These are phyloP conservation scores for Drosophila baimaii DNA, from an alignment of 1,140 invertebrate species.

Conservation along the genomic window DNA sequence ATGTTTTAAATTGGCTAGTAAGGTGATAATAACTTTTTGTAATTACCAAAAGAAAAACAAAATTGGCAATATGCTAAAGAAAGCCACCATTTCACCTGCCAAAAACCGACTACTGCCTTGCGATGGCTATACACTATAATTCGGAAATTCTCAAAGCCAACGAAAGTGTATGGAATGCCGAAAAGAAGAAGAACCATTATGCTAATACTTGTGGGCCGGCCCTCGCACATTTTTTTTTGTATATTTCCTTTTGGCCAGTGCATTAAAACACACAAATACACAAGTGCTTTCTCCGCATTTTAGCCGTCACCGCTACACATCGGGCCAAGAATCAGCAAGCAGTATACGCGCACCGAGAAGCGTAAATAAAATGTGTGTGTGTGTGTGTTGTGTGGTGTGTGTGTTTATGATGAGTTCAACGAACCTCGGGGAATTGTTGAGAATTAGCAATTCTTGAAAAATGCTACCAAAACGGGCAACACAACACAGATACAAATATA, in stretches of 20 bases:
- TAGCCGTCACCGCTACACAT: constrained; percentile 56
- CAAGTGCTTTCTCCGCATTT: constrained; percentile 80
- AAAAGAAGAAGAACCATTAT: constrained; percentile 39
- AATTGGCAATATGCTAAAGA: constrained; percentile 15
- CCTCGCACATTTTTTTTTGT: constrained; percentile 38
- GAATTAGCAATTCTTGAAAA: constrained; percentile 83
- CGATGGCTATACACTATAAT: constrained; percentile 4
- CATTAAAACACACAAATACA: constrained; percentile 58
- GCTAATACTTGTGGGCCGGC: constrained; percentile 35
- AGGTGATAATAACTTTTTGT: constrained; percentile 4
- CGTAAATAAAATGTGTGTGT: constrained; percentile 73
- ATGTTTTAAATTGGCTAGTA: neutral
- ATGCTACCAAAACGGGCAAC: constrained; percentile 81
- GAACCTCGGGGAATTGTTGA: constrained; percentile 80
- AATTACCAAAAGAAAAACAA: constrained; percentile 7
- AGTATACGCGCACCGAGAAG: constrained; percentile 52
- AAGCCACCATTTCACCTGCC: constrained; percentile 26
- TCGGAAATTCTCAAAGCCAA: constrained; percentile 32
- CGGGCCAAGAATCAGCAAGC: constrained; percentile 59
- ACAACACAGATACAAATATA: constrained; percentile 56
- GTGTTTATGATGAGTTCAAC: constrained; percentile 79
- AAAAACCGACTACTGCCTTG: neutral
- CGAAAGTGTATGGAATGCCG: constrained; percentile 30
- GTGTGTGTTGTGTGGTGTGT: constrained; percentile 45
- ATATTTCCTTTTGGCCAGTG: constrained; percentile 37